Evolutionary conservation across 37 sponge, comb jelly and placozoan species (phyloP).

Genomic region (Eunapius fragilis): DNA sequence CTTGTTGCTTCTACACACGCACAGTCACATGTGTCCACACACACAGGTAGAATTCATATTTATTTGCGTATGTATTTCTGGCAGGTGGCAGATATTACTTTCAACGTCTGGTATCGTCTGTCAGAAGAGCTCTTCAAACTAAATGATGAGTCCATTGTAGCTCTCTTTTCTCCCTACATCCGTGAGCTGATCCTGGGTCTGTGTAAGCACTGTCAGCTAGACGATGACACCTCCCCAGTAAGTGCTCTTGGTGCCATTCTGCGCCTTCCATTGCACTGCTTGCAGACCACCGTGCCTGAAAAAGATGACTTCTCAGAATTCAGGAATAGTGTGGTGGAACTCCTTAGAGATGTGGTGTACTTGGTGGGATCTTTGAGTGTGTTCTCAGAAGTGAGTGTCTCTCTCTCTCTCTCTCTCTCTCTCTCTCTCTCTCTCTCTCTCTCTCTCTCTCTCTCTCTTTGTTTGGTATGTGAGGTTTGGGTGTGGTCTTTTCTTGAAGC

Average conservation of each 20-base stretch:
- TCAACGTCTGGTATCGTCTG: slow-evolving; percentile 84
- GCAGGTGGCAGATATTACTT: slow-evolving; percentile 80
- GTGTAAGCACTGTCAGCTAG: slow-evolving; percentile 78
- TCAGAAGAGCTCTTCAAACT: slow-evolving; percentile 65
- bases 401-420: no score
- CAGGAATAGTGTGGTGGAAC: slow-evolving; percentile 55
- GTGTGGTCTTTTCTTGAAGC: no score
- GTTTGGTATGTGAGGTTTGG: no score
- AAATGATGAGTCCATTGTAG: slow-evolving; percentile 18
- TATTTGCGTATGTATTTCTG: neutral
- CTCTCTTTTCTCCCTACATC: slow-evolving; percentile 63
- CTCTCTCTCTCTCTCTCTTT: no score
- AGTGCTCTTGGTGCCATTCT: neutral
- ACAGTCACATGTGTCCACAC: neutral
- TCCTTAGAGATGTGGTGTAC: slow-evolving; percentile 77
- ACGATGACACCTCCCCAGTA: slow-evolving; percentile 64
- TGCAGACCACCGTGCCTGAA: slow-evolving; percentile 50
- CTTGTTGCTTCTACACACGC: neutral
- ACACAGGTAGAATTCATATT: neutral
- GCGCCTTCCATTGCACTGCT: neutral
- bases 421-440: no score
- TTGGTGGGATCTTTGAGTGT: slow-evolving; percentile 59
- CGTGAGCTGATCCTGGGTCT: slow-evolving; percentile 46
- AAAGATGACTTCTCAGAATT: slow-evolving; percentile 65
- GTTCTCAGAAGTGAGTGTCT: slow-evolving; percentile 45